Base-by-base conservation (phyloP, 2,888 invertebrate species). In the Athalia cordata region DNA sequence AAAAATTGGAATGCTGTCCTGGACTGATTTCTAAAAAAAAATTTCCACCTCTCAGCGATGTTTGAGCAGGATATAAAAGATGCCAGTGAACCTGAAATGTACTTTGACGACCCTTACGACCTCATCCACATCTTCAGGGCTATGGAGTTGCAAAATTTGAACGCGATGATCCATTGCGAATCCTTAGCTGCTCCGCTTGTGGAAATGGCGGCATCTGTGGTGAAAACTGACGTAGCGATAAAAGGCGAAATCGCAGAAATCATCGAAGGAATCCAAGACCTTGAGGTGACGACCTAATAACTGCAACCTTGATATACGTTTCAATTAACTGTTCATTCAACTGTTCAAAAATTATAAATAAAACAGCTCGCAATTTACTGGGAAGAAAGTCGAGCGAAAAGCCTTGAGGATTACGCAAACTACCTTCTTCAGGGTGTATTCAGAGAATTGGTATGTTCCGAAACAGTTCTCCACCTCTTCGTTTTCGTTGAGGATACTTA, bases 401-500 rank as follows among this genome's bases (percentile, higher is more conserved):
- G 91, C 76, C 85, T 94, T 66, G 90, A 93, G 86, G 86, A 89
- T 7, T 91, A 92, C 77, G 93, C 93, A 80, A 90, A 91, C 80
- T 90, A 91, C 83, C 89, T 94, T 77, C 88, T 94, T 11, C 89
- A 92, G 79, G 92, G 92, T 0, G 87, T 92, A 65, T 94, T 94
- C 86, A 93, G 92, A 78, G 90, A 92, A 13, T 88, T 92, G 52
- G 91, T 94, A 0, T 92, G 92, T 76, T 91, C 92, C 9, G 90
- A 91, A 55, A 92, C 93, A 8, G 92, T 93, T 52, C 88, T 94
- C 43, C 92, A 93, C 85, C 87, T 94, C 57, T 89, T 91, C 80
- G 90, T 93, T 6, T 93, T 93, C 85, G 91, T 95, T 77, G 93
- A 94, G 85, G 94, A 94, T 85, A 92, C 93, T 50, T 94, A 92